Percentiles rank a stretch among this genome's conserved stretches.
Evolutionary conservation across 1,140 invertebrate species (phyloP).

Genomic region (Pseudomyrmex concolor): DNA sequence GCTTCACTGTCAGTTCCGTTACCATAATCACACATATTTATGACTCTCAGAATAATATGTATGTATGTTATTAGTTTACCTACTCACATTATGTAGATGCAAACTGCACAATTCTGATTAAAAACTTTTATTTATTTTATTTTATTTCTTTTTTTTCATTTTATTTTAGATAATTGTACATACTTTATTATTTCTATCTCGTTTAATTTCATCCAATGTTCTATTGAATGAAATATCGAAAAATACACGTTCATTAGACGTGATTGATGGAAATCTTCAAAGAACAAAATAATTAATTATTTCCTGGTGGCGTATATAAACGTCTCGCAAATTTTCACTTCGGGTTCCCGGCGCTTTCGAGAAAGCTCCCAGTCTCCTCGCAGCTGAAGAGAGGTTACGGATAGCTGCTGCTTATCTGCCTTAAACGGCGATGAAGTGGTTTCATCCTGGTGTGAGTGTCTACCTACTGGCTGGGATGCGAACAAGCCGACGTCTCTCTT

Average conservation of each 20-base stretch:
- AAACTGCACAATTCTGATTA: background rate
- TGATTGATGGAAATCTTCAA: constrained; percentile 28
- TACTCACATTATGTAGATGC: no score
- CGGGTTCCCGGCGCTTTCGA: constrained; percentile 36
- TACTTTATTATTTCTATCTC: background rate
- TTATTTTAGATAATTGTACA: background rate
- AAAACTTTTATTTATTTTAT: background rate
- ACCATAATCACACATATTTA: constrained; percentile 54
- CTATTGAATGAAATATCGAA: background rate
- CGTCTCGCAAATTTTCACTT: constrained; percentile 60
- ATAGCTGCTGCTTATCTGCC: constrained; percentile 62
- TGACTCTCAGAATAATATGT: constrained; percentile 36
- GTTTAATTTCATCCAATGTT: background rate
- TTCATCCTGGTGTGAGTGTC: constrained; percentile 59
- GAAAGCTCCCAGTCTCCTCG: constrained; percentile 42
- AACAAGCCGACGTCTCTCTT: constrained; percentile 47
- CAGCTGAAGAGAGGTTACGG: constrained; percentile 62
- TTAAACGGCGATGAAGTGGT: constrained; percentile 66
- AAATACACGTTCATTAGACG: background rate
- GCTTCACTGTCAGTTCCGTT: constrained; percentile 61
- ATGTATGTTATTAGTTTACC: constrained; percentile 16
- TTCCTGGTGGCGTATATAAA: constrained; percentile 50
- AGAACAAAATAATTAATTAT: constrained; percentile 31
- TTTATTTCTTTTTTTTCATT: no score
- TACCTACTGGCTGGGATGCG: constrained; percentile 50